These are phyloP conservation scores for Calameuta pallipes DNA, from an alignment of 2,888 invertebrate genomes.

Conservation along the genomic window DNA sequence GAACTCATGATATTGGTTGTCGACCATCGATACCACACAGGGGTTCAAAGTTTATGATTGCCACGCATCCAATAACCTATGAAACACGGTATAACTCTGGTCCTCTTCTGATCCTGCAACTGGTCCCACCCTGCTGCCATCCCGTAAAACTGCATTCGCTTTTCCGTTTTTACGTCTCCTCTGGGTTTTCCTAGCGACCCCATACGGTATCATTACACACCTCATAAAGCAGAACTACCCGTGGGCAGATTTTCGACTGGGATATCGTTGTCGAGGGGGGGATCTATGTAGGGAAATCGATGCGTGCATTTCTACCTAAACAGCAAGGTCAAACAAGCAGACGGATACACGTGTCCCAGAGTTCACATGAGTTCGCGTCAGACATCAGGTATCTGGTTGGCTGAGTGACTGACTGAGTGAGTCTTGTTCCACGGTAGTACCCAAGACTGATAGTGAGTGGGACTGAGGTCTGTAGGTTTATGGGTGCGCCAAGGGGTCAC, in stretches of 20 bases:
- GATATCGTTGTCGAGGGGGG: not conserved
- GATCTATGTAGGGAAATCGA: not conserved
- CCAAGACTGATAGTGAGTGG: not conserved
- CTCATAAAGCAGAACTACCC: constrained; percentile 57
- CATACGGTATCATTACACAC: constrained; percentile 32
- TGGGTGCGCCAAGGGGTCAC: not conserved
- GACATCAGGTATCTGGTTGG: not conserved
- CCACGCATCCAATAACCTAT: constrained; percentile 43
- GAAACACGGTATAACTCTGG: not conserved
- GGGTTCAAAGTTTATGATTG: constrained; percentile 51
- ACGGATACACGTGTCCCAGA: not conserved
- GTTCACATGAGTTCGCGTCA: not conserved
- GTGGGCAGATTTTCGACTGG: constrained; percentile 2
- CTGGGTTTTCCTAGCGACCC: constrained; percentile 48
- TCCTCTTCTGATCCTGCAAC: not conserved
- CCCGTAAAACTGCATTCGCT: constrained; percentile 52
- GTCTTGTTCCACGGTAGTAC: not conserved
- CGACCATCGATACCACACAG: not conserved
- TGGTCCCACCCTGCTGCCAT: constrained; percentile 16
- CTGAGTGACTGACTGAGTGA: not conserved
- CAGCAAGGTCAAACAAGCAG: not conserved
- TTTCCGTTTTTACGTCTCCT: constrained; percentile 62
- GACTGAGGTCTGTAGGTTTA: not conserved
- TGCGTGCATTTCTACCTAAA: not conserved
- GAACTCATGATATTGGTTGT: not conserved